phyloP scores from a whole-genome alignment of 2,888 invertebrate species.

The Biston stratarius region DNA sequence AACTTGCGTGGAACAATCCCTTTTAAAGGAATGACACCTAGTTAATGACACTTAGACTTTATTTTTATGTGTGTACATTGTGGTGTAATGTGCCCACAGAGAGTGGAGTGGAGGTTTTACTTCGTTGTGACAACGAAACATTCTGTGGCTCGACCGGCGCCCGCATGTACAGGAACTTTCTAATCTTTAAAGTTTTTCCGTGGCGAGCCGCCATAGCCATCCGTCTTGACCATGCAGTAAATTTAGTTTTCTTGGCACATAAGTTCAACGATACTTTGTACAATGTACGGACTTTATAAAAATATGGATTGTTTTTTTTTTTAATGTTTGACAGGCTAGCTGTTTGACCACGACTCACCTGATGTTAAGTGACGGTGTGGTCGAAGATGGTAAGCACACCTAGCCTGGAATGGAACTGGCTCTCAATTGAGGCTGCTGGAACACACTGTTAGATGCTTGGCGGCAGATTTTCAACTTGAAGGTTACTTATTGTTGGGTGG shows the following conservation, averaged over 20 bases:
- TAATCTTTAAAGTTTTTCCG: slow-evolving; percentile 73
- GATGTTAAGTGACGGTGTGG: no score
- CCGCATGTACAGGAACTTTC: slow-evolving; percentile 63
- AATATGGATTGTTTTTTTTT: slow-evolving; percentile 10
- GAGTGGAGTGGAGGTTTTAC: slow-evolving; percentile 48
- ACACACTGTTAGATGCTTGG: no score
- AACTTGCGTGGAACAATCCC: neutral
- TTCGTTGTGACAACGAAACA: neutral
- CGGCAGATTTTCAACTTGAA: no score
- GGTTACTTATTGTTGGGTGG: no score
- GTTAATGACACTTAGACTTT: slow-evolving; percentile 42
- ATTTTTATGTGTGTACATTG: slow-evolving; percentile 56
- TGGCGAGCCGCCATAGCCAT: slow-evolving; percentile 55
- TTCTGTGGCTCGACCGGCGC: slow-evolving; percentile 36
- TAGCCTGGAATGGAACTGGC: no score
- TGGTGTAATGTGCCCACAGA: slow-evolving; percentile 59
- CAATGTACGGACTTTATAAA: slow-evolving; percentile 6
- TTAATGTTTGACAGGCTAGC: no score
- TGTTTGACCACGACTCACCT: no score
- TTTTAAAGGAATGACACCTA: slow-evolving; percentile 8
- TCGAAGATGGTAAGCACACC: no score
- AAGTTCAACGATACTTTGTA: slow-evolving; percentile 24
- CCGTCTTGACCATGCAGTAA: slow-evolving; percentile 56
- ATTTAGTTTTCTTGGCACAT: slow-evolving; percentile 45
- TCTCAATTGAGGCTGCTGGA: no score